phyloP scores from a whole-genome alignment of 2,113 vertebrate species.

The Chloroceryle aenea region DNA sequence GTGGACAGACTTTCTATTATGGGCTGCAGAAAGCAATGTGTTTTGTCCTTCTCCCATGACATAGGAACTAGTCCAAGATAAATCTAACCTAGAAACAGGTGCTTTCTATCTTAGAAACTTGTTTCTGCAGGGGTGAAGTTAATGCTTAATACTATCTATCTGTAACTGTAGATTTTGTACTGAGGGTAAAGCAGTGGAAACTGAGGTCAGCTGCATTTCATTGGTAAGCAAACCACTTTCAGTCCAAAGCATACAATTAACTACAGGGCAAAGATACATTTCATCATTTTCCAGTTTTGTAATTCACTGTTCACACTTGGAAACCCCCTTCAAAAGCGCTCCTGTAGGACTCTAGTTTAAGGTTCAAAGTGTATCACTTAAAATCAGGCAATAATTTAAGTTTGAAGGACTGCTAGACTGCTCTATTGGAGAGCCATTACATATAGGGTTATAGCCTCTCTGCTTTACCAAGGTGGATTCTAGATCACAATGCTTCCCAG shows the following conservation, averaged over 20 bases:
- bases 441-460: neutral
- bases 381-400: neutral
- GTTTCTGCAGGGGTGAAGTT: neutral
- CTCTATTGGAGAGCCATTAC: neutral
- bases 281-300: neutral
- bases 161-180: neutral
- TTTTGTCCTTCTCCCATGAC: neutral
- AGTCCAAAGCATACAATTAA: neutral
- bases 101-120: neutral
- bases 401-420: neutral
- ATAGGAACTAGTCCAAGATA: neutral
- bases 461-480: neutral
- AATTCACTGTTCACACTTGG: neutral
- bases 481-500: fast-evolving
- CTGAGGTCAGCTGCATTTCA: neutral
- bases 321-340: neutral
- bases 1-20: neutral
- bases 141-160: neutral
- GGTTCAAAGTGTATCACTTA: neutral
- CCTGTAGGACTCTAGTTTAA: neutral
- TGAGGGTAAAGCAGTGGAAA: neutral
- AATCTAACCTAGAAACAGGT: neutral
- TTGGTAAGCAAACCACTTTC: neutral
- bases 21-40: neutral
- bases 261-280: neutral